phyloP scores from a whole-genome alignment of 2,888 invertebrate species.

The Heliconius sara region DNA sequence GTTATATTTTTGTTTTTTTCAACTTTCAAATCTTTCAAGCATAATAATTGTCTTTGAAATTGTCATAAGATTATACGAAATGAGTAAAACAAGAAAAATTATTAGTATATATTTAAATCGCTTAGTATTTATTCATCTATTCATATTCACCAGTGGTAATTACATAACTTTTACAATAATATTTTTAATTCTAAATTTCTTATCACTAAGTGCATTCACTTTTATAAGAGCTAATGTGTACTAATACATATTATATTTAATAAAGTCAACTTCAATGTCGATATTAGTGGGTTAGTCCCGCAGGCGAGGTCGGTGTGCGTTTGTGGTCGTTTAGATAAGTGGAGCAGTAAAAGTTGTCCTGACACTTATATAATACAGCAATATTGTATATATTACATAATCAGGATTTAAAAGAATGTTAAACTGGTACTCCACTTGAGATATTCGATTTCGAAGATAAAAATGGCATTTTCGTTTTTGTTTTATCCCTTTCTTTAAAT shows the following conservation, averaged over 20 bases:
- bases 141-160: too few relatives aligned
- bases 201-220: too few relatives aligned
- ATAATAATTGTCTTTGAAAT: too few relatives aligned
- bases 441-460: background rate
- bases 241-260: background rate
- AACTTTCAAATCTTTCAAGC: too few relatives aligned
- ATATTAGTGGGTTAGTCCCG: constrained; percentile 39
- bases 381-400: constrained; percentile 14
- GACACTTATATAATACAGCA: constrained; percentile 22
- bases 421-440: background rate
- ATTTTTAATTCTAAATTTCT: too few relatives aligned
- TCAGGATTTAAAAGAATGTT: background rate
- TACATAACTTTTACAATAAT: too few relatives aligned
- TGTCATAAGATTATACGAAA: background rate
- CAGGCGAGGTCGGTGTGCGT: constrained; percentile 46
- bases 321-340: constrained; percentile 45
- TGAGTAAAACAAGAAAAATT: background rate
- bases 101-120: background rate
- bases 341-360: constrained; percentile 70
- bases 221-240: background rate
- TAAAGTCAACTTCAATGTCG: constrained; percentile 17
- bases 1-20: too few relatives aligned
- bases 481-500: background rate
- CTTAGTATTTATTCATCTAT: too few relatives aligned
- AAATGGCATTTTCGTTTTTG: background rate